Evolutionary conservation across 2,113 vertebrate species (phyloP), one percentile per base, ranked within the genome.

Genomic region (Corvus moneduloides): DNA sequence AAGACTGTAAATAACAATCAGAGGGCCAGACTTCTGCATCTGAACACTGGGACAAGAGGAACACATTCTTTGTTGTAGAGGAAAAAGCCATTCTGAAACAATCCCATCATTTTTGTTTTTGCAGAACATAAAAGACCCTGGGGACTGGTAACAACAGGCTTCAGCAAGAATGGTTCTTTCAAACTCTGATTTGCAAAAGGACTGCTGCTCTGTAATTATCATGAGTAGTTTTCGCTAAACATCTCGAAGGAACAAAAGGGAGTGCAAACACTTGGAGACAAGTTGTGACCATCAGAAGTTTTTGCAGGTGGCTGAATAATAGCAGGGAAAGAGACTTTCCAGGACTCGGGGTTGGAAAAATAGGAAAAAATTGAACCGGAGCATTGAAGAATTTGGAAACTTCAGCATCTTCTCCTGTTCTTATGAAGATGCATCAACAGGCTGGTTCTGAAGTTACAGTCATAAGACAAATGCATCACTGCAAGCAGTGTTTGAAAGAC

Each of bases 401-500:
- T 67, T 58, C 43, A 52, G 48, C 2, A 1, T 83, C 77, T 85
- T 44, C 74, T 48, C 35, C 58, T 56, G 64, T 73, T 43, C 81
- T 94, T 73, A 92, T 52, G 62, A 93, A 84, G 90, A 90, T 52
- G 26, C 64, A 90, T 95, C 97, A 82, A 93, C 39, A 89, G 90
- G 39, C 55, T 85, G 43, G 37, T 91, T 80, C 51, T 35, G 89
- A 93, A 97, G 67, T 74, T 83, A 62, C 32, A 81, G 55, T 80
- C 89, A 13, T 13, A 89, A 95, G 82, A 94, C 59, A 66, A 92
- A 96, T 84, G 62, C 66, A 80, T 76, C 72, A 94, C 80, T 87
- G 68, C 43, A 43, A 97, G 51, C 71, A 89, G 28, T 85, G 52
- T 79, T 87, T 96, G 89, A 97, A 92, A 95, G 88, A 93, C 85